These are phyloP conservation scores for Gari tellinella DNA, from an alignment of 2,888 invertebrate species.

Conservation along the genomic window DNA sequence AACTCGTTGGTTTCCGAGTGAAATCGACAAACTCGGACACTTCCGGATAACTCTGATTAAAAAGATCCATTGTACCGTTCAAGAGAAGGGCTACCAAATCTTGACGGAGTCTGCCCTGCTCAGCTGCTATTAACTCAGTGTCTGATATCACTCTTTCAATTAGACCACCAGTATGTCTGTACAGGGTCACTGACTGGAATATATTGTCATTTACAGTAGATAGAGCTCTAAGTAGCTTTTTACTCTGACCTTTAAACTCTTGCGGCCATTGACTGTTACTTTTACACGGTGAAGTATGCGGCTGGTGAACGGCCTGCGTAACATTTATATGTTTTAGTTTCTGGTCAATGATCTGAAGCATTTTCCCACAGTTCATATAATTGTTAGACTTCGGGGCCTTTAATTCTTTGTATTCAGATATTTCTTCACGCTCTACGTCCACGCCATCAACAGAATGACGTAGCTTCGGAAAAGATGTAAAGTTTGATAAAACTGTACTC, in stretches of 20 bases:
- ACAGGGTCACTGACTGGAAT: constrained; percentile 69
- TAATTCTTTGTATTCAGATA: constrained; percentile 22
- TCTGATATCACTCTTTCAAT: constrained; percentile 72
- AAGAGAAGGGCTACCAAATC: constrained; percentile 59
- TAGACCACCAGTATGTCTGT: constrained; percentile 67
- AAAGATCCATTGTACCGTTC: constrained; percentile 48
- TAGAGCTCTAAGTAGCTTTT: constrained; percentile 63
- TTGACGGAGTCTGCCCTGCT: constrained; percentile 66
- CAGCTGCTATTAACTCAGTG: constrained; percentile 68
- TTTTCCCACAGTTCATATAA: constrained; percentile 43
- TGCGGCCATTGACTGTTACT: constrained; percentile 16
- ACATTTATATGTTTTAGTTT: constrained; percentile 40
- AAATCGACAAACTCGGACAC: constrained; percentile 25
- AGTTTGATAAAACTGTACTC: background rate
- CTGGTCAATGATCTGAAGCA: constrained; percentile 48
- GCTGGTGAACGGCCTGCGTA: constrained; percentile 14
- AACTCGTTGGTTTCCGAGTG: constrained; percentile 1
- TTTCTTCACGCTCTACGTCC: constrained; percentile 7
- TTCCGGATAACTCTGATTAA: constrained; percentile 40
- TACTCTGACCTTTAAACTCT: constrained; percentile 53
- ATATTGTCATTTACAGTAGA: constrained; percentile 71
- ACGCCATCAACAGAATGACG: background rate
- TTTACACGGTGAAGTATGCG: constrained; percentile 18
- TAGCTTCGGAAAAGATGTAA: background rate
- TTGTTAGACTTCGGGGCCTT: constrained; percentile 13